A percentile compares a stretch with the other conserved stretches of the same genome.
Evolutionary conservation across 2,797 vertebrate species (phyloP).

Genomic region (Fringilla coelebs): DNA sequence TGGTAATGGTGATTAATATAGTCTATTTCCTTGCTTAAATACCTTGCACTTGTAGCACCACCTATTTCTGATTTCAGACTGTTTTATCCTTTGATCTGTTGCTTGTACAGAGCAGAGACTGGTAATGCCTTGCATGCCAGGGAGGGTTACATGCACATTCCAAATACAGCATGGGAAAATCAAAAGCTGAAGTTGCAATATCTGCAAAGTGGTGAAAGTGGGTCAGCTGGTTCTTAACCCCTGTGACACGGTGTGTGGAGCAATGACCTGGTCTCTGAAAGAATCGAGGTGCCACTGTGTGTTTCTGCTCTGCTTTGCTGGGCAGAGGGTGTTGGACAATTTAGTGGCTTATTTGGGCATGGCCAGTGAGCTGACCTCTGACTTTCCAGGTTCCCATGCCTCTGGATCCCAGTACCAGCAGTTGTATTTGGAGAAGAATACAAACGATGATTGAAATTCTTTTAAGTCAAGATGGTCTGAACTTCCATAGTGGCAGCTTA

Average conservation of each 20-base stretch:
- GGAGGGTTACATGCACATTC: not conserved
- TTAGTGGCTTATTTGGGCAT: not conserved
- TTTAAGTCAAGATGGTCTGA: not conserved
- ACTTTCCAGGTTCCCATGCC: not conserved
- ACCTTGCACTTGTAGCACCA: not conserved
- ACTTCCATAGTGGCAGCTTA: not conserved
- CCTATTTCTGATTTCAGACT: not conserved
- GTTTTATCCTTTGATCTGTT: not conserved
- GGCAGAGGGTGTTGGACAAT: not conserved
- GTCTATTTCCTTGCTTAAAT: not conserved
- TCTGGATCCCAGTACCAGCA: not conserved
- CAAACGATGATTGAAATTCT: not conserved
- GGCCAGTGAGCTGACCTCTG: not conserved
- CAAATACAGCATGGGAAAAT: not conserved
- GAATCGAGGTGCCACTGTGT: not conserved
- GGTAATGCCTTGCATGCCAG: not conserved
- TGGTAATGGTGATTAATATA: not conserved
- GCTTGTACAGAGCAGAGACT: not conserved
- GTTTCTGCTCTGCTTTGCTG: not conserved
- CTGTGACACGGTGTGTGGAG: not conserved
- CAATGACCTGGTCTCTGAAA: not conserved
- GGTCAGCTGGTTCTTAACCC: not conserved
- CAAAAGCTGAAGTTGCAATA: not conserved
- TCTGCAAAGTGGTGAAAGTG: not conserved
- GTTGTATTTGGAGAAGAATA: not conserved